phyloP scores from a whole-genome alignment of 2,888 invertebrate species.

The Podotricha telesiphe region DNA sequence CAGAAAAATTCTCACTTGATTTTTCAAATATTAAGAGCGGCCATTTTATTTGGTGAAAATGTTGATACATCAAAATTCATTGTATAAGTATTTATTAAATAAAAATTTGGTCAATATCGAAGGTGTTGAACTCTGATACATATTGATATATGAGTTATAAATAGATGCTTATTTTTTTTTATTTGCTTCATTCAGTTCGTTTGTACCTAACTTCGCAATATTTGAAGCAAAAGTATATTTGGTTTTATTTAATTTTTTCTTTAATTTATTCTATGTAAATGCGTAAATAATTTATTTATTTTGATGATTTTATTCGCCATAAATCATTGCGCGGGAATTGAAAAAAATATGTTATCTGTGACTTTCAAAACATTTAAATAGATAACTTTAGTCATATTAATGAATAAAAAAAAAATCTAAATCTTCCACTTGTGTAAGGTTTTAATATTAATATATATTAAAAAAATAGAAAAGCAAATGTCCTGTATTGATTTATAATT shows the following conservation, averaged over 20 bases:
- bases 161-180: no score
- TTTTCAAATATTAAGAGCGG: neutral
- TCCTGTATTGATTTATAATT: neutral
- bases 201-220: no score
- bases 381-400: neutral
- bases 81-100: no score
- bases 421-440: constrained; percentile 16
- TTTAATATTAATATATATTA: neutral
- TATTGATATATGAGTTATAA: neutral
- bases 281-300: neutral
- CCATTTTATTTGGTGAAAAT: neutral
- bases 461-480: neutral
- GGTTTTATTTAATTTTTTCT: no score
- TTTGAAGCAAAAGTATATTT: no score
- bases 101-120: neutral
- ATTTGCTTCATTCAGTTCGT: no score
- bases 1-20: no score
- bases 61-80: no score
- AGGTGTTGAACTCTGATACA: neutral
- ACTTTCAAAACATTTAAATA: neutral
- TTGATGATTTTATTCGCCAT: neutral
- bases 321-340: neutral
- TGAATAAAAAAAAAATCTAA: constrained; percentile 4
- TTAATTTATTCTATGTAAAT: neutral
- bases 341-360: neutral